Percentiles rank a stretch among this genome's conserved stretches.
phyloP scores from a whole-genome alignment of 2,113 vertebrate species.

The Alaudala cheleensis region DNA sequence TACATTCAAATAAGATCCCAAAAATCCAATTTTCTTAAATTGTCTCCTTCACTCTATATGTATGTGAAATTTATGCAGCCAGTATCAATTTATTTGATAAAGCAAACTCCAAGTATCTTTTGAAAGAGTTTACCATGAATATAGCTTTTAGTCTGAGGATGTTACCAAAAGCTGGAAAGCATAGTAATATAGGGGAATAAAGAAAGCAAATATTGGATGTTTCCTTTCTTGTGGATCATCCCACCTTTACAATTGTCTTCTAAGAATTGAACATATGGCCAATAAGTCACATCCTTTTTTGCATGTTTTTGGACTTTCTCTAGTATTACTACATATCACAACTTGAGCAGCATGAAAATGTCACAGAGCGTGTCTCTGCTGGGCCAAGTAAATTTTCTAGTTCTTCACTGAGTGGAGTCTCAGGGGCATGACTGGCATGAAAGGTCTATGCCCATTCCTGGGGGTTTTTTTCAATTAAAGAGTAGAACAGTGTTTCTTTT shows the following conservation, averaged over 20 bases:
- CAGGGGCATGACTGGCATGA: not conserved
- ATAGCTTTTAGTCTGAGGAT: not conserved
- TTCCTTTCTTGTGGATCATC: not conserved
- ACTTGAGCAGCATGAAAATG: not conserved
- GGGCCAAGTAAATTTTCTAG: not conserved
- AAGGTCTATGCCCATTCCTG: not conserved
- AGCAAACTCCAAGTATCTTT: not conserved
- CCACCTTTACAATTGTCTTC: not conserved
- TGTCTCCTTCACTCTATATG: not conserved
- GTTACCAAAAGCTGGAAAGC: not conserved
- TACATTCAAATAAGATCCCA: not conserved
- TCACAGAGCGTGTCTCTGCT: not conserved
- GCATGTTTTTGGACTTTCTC: not conserved
- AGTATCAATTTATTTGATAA: not conserved
- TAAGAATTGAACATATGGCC: not conserved
- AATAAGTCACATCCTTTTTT: not conserved
- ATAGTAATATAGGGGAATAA: not conserved
- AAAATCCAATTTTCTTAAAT: not conserved
- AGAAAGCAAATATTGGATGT: not conserved
- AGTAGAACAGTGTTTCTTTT: not conserved
- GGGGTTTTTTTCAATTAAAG: accelerated
- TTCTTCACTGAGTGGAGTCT: not conserved
- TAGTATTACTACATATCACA: not conserved
- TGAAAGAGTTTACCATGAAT: not conserved
- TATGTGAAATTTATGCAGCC: not conserved